A percentile compares a stretch with the other conserved stretches of the same genome.
Evolutionary conservation across 2,113 vertebrate genomes (phyloP).

Genomic region (Lagopus muta): DNA sequence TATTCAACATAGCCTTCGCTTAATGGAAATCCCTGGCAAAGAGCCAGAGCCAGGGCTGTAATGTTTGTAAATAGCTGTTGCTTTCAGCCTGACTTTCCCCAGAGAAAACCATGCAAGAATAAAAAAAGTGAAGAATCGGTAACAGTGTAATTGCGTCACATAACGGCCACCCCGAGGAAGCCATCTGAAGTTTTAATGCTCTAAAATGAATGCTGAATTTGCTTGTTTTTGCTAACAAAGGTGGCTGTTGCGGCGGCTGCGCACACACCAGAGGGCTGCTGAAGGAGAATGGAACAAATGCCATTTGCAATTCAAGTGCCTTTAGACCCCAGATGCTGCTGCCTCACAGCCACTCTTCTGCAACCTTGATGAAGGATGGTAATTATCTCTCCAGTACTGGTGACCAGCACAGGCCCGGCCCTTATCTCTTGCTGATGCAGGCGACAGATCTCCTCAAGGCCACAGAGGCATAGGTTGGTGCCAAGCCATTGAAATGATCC

Average conservation of each 20-base stretch:
- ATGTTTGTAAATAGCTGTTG: constrained; percentile 53
- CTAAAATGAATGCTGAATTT: constrained; percentile 43
- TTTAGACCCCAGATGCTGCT: constrained; percentile 13
- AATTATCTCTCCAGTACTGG: background rate
- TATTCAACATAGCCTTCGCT: constrained; percentile 32
- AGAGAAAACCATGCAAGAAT: constrained; percentile 55
- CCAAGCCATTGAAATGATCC: background rate
- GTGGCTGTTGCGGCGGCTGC: background rate
- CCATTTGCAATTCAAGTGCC: constrained; percentile 59
- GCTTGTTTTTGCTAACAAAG: constrained; percentile 30
- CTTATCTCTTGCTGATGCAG: background rate
- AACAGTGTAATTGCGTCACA: constrained; percentile 51
- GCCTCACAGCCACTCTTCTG: background rate
- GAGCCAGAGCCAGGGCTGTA: background rate
- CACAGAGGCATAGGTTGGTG: background rate
- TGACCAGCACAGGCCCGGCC: background rate
- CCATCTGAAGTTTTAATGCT: constrained; percentile 25
- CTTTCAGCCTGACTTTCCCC: constrained; percentile 43
- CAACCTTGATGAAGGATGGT: constrained; percentile 1
- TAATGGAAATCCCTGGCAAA: constrained; percentile 65
- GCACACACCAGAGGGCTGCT: background rate
- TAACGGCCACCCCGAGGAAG: constrained; percentile 37
- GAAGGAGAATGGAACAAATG: constrained; percentile 15
- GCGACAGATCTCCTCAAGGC: background rate
- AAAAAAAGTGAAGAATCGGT: constrained; percentile 59